Evolutionary conservation across 2,888 invertebrate genomes (phyloP).

Genomic region (Rhagonycha lutea): DNA sequence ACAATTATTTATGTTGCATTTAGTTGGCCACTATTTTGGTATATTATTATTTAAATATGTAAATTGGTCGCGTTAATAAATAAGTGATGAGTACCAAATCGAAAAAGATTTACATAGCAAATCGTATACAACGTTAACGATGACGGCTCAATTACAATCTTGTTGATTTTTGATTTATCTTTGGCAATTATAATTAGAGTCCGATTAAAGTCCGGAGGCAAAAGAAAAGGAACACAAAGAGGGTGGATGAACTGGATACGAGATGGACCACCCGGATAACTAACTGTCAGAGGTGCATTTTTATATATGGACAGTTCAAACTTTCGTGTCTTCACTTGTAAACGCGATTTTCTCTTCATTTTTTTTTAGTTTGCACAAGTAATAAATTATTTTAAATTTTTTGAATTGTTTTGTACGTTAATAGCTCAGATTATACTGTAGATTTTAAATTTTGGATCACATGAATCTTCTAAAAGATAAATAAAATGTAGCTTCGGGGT

Average conservation of each 20-base stretch:
- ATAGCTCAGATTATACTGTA: neutral
- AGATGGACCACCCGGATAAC: constrained; percentile 22
- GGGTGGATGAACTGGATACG: constrained; percentile 22
- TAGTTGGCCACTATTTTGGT: neutral
- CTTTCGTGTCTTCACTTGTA: neutral
- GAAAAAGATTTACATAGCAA: constrained; percentile 9
- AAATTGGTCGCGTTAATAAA: neutral
- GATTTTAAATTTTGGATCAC: neutral
- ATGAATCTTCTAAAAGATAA: neutral
- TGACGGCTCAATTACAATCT: constrained; percentile 27
- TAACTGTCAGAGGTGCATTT: constrained; percentile 19
- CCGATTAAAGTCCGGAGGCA: constrained; percentile 9
- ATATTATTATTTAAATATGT: neutral
- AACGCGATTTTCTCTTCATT: neutral
- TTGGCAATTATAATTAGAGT: constrained; percentile 20
- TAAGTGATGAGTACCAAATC: neutral
- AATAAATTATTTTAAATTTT: neutral
- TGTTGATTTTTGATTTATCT: constrained; percentile 26
- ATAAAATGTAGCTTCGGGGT: neutral
- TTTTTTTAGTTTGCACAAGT: neutral
- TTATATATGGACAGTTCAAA: constrained; percentile 11
- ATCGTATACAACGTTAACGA: constrained; percentile 10
- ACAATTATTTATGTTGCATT: neutral
- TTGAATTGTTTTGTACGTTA: neutral
- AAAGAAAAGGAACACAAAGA: constrained; percentile 10